Conservation (phyloP, 2,113 vertebrate genomes). For the Hepsetus odoe region DNA sequence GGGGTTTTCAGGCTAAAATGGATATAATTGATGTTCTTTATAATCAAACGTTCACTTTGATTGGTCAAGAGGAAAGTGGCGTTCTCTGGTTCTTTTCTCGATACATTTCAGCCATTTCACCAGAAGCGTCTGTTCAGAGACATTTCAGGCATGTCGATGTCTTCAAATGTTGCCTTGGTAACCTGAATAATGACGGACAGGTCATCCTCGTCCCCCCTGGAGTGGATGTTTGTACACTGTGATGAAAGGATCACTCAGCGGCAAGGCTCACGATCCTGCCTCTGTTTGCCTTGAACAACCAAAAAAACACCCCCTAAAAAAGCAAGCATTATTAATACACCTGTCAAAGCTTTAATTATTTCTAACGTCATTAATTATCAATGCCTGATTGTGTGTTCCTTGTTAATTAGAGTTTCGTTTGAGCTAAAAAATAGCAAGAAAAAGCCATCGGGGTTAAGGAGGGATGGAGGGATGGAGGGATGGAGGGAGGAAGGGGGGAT, state of each 20-base stretch:
- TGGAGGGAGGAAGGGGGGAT: not conserved
- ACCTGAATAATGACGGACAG: slow-evolving; percentile 61
- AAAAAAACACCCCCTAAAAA: too few relatives aligned
- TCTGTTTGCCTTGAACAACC: too few relatives aligned
- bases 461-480: too few relatives aligned
- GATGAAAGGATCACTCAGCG: slow-evolving; percentile 53
- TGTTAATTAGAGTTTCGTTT: slow-evolving; percentile 11
- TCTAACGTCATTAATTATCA: slow-evolving; percentile 24
- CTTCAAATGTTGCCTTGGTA: slow-evolving; percentile 59
- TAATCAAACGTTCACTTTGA: too few relatives aligned
- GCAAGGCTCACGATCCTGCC: too few relatives aligned
- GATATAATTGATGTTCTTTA: too few relatives aligned
- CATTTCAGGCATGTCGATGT: slow-evolving; percentile 48
- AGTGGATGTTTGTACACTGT: slow-evolving; percentile 59
- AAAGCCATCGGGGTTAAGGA: not conserved
- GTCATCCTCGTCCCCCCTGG: slow-evolving; percentile 33
- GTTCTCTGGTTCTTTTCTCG: not conserved
- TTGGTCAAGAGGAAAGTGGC: too few relatives aligned
- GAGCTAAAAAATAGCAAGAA: not conserved
- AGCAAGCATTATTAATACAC: not conserved
- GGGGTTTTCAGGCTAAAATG: too few relatives aligned
- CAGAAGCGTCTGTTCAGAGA: not conserved
- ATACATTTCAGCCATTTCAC: not conserved
- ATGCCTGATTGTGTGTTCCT: not conserved
- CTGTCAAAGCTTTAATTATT: slow-evolving; percentile 10